Conservation (phyloP, 2,888 invertebrate species). For the Hydrotaea cyrtoneurina region DNA sequence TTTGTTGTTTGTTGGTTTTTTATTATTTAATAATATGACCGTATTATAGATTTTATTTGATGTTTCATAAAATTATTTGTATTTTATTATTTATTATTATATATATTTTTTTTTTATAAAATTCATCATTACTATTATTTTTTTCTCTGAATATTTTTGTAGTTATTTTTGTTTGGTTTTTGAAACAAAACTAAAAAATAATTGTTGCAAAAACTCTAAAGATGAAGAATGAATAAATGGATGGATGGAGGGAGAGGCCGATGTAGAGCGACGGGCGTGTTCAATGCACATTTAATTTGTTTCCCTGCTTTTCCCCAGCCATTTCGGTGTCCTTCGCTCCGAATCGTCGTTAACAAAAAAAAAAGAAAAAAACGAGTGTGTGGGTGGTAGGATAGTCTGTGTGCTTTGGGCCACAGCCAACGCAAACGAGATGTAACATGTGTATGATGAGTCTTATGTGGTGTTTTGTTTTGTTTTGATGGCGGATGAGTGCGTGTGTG, state of each 20-base stretch:
- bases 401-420: neutral
- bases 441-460: neutral
- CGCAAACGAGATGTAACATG: neutral
- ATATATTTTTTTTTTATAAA: conserved; percentile 30
- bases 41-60: conserved; percentile 23
- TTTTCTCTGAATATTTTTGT: conserved; percentile 29
- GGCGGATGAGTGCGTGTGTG: conserved; percentile 45
- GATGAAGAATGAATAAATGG: neutral
- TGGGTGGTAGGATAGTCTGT: neutral
- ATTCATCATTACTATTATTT: conserved; percentile 29
- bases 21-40: conserved; percentile 32
- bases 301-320: no score
- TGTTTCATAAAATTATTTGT: conserved; percentile 32
- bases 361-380: neutral
- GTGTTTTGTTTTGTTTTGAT: neutral
- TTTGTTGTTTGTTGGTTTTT: conserved; percentile 49
- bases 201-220: conserved; percentile 21
- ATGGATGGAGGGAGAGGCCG: neutral
- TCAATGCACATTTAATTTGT: neutral
- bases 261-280: neutral
- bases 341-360: conserved; percentile 1
- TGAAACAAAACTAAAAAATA: conserved; percentile 33
- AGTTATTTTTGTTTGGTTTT: conserved; percentile 19
- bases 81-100: conserved; percentile 8
- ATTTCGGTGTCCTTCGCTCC: neutral